phyloP scores from a whole-genome alignment of 2,113 vertebrate genomes.

The Eupsittula cactorum region DNA sequence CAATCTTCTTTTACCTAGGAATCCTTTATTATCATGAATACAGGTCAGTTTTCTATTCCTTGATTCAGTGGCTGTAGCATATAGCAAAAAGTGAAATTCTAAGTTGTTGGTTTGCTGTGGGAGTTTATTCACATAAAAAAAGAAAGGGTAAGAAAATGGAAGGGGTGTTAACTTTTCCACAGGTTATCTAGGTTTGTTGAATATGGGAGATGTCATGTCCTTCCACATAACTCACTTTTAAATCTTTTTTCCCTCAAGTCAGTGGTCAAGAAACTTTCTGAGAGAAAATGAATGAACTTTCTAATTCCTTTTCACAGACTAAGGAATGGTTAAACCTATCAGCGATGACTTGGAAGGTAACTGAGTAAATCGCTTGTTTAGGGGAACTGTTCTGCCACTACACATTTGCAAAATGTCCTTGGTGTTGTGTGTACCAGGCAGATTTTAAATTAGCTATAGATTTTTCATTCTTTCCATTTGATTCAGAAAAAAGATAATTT shows the following conservation, averaged over 20 bases:
- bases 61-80: neutral
- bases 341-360: neutral
- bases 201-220: neutral
- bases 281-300: neutral
- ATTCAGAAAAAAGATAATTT: slow-evolving; percentile 11
- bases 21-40: neutral
- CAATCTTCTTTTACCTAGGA: neutral
- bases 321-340: neutral
- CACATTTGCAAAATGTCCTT: neutral
- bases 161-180: neutral
- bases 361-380: neutral
- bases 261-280: neutral
- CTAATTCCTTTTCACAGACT: neutral
- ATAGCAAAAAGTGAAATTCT: neutral
- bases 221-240: neutral
- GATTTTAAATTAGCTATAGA: slow-evolving; percentile 8
- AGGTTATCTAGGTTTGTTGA: neutral
- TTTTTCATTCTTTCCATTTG: neutral
- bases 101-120: neutral
- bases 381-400: neutral
- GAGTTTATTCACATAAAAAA: neutral
- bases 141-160: neutral
- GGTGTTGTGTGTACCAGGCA: neutral
- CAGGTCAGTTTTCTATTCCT: neutral
- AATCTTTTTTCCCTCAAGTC: neutral